phyloP scores from a whole-genome alignment of 2,113 vertebrate genomes.

The Nothobranchius kuhntae region DNA sequence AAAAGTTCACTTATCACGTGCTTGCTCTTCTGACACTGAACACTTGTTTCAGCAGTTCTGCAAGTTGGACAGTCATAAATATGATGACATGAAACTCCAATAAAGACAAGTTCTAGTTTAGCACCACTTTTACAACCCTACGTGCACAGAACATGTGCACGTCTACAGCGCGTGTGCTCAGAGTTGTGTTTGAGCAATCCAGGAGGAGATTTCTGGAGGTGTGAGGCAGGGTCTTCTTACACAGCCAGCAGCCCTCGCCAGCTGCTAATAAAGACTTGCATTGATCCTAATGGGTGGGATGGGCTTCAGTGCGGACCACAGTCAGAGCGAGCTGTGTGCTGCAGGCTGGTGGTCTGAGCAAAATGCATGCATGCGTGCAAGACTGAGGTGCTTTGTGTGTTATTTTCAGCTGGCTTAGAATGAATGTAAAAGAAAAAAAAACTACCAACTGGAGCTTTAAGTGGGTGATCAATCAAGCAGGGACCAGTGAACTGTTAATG shows the following conservation, averaged over 20 bases:
- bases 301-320: slow-evolving; percentile 55
- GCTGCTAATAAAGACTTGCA: slow-evolving; percentile 70
- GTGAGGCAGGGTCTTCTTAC: slow-evolving; percentile 72
- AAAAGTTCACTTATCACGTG: slow-evolving; percentile 43
- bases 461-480: slow-evolving; percentile 60
- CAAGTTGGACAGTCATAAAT: slow-evolving; percentile 13
- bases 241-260: slow-evolving; percentile 58
- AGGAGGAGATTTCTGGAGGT: slow-evolving; percentile 56
- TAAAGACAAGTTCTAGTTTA: neutral
- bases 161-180: slow-evolving; percentile 18
- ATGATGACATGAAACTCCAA: neutral
- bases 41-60: too few species aligned
- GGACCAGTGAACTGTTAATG: slow-evolving; percentile 47
- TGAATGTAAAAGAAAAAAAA: slow-evolving; percentile 15
- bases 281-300: slow-evolving; percentile 74
- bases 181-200: slow-evolving; percentile 53
- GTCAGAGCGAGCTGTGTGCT: slow-evolving; percentile 52
- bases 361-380: slow-evolving; percentile 25
- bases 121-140: neutral
- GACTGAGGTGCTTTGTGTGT: slow-evolving; percentile 45
- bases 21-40: slow-evolving; percentile 3
- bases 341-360: slow-evolving; percentile 62
- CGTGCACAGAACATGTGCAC: neutral
- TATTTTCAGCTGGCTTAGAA: slow-evolving; percentile 24
- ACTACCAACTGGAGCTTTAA: slow-evolving; percentile 51